phyloP scores from a whole-genome alignment of 2,888 invertebrate species.

The Heliconius cydno region DNA sequence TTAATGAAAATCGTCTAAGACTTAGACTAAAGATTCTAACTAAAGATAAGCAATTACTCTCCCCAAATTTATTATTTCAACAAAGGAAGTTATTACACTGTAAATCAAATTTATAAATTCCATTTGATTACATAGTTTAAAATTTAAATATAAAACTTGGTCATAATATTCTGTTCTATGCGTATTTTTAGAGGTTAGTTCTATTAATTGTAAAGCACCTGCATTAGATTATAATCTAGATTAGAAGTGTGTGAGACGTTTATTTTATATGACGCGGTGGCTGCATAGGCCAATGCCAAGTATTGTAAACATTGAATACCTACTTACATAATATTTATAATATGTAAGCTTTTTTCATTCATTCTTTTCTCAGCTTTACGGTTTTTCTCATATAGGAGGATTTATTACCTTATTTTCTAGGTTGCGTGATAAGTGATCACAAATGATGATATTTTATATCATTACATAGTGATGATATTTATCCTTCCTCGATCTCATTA shows the following conservation, averaged over 20 bases:
- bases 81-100: conserved; percentile 21
- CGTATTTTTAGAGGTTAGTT: conserved; percentile 39
- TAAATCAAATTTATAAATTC: conserved; percentile 35
- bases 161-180: conserved; percentile 33
- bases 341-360: not conserved
- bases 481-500: no score
- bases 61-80: conserved; percentile 33
- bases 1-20: no score
- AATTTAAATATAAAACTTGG: conserved; percentile 29
- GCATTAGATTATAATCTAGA: conserved; percentile 38
- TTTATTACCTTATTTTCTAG: no score
- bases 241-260: conserved; percentile 30
- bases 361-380: not conserved
- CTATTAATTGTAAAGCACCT: conserved; percentile 40
- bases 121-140: conserved; percentile 32
- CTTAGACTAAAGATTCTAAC: not conserved
- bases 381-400: not conserved
- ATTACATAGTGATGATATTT: no score
- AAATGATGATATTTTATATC: no score
- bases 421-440: no score
- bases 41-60: conserved; percentile 19
- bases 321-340: not conserved
- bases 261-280: conserved; percentile 28
- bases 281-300: conserved; percentile 36
- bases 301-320: conserved; percentile 10